These are phyloP conservation scores for Protaetia brevitarsis DNA, from an alignment of 1,140 invertebrate species.

Conservation along the genomic window DNA sequence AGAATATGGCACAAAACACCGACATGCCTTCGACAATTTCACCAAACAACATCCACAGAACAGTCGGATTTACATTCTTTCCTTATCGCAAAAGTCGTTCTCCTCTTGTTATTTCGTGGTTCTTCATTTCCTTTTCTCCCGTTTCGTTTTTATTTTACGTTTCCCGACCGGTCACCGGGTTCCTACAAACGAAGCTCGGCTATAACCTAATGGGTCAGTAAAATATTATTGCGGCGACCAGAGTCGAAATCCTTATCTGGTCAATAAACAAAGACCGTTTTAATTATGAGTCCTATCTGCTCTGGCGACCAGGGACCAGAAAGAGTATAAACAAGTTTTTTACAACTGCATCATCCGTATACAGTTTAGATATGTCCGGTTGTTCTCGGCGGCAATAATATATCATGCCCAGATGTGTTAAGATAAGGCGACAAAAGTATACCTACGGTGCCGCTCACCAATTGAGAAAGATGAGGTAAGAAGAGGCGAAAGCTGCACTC, in stretches of 20 bases:
- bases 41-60: background rate
- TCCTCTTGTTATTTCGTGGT: background rate
- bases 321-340: conserved; percentile 31
- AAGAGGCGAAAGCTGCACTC: background rate
- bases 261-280: conserved; percentile 37
- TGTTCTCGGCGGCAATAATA: conserved; percentile 25
- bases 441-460: background rate
- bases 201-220: conserved; percentile 22
- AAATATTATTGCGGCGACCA: conserved; percentile 1
- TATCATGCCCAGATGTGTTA: conserved; percentile 35
- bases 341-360: conserved; percentile 30
- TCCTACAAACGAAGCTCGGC: conserved; percentile 18
- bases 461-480: background rate
- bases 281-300: conserved; percentile 35
- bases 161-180: background rate
- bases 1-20: background rate
- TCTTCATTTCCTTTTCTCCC: background rate
- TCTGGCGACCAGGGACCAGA: background rate
- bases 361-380: conserved; percentile 31
- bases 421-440: conserved; percentile 26
- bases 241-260: conserved; percentile 32
- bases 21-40: conserved; percentile 1
- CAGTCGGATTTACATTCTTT: background rate
- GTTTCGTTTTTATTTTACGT: background rate
- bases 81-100: background rate